Evolutionary conservation across 2,888 invertebrate species (phyloP), one percentile per base, ranked within the genome.

Genomic region (Scrobipalpa costella): DNA sequence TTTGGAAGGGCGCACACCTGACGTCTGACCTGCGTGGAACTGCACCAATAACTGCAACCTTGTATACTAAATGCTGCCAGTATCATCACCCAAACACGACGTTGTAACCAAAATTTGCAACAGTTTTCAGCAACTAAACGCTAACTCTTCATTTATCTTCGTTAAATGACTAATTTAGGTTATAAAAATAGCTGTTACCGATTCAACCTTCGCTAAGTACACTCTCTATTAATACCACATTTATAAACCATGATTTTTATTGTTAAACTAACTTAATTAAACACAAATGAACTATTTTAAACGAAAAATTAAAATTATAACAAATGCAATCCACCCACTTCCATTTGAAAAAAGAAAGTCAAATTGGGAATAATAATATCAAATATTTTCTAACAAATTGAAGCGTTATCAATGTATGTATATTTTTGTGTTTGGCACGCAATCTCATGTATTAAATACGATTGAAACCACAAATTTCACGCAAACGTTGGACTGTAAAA

Each of bases 141-240:
- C 82, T 84, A 82, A 74, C 81, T 79, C 74, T 79, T 74, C 76
- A 76, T 78, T 79, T 77, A 82, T 75, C 75, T 77, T 69, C 65
- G 68, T 70, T 73, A 68, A 75, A 74, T 74, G 79, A 83, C 81
- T 78, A 82, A 80, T 79, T 79, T 84, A 88, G 89, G 89, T 89
- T 88, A 89, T 83, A 83, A 86, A 85, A 83, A 85, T 83, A 83
- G 80, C 75, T 78, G 74, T 76, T 72, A 74, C 68, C 21, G 50
- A 66, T 50, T 57, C 49, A 64, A 63, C 57, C 52, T 49, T 63
- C 57, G 34, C 36, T 62, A 36, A 57, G 59, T 63, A 62, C 60
- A 57, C 21, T 27, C 63, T 59, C 60, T 40, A 63, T 58, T 27
- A 63, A n/a, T 59, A 47, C 19, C 52, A 15, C 60, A 59, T 50